Evolutionary conservation across 2,888 invertebrate genomes (phyloP).

Genomic region (Apotomis capreana): DNA sequence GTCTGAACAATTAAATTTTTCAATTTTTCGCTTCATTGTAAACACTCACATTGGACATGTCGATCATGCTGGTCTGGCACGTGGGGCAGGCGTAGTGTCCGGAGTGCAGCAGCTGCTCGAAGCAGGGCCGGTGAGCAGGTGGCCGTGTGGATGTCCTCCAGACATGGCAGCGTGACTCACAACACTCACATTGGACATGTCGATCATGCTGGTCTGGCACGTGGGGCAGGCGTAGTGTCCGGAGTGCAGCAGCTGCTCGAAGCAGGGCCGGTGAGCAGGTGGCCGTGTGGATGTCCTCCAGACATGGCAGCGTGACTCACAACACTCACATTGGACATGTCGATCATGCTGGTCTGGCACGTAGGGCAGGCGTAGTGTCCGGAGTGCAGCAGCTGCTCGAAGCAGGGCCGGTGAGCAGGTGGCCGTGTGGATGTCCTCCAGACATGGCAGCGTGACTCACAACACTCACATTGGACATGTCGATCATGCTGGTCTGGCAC

Average conservation of each 20-base stretch:
- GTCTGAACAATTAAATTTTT: too few species aligned
- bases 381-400: constrained; percentile 88
- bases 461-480: constrained; percentile 87
- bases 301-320: too few species aligned
- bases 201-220: constrained; percentile 93
- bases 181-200: constrained; percentile 87
- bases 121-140: constrained; percentile 93
- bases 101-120: constrained; percentile 88
- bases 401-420: constrained; percentile 93
- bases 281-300: constrained; percentile 92
- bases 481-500: constrained; percentile 93
- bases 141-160: constrained; percentile 92
- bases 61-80: constrained; percentile 93
- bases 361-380: constrained; percentile 95
- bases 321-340: constrained; percentile 87
- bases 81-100: constrained; percentile 95
- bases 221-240: constrained; percentile 95
- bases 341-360: constrained; percentile 93
- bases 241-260: constrained; percentile 88
- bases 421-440: constrained; percentile 92
- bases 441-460: too few species aligned
- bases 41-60: constrained; percentile 87
- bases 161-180: too few species aligned
- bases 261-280: constrained; percentile 93
- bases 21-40: too few species aligned